A percentile compares a stretch with the other conserved stretches of the same genome.
Conservation (phyloP, 2,888 invertebrate species). For the Notodonta dromedarius region DNA sequence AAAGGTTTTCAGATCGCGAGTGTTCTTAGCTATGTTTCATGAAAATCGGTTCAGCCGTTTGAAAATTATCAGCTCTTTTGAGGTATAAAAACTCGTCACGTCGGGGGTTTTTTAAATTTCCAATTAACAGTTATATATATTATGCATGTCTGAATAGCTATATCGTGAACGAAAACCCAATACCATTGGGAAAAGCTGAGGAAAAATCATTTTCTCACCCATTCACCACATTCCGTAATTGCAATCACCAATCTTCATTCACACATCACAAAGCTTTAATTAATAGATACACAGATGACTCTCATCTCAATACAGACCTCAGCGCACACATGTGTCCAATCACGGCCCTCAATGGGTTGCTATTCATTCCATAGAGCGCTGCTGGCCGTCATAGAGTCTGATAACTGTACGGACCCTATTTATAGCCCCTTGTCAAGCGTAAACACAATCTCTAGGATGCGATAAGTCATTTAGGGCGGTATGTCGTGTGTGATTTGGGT, state of each 20-base stretch:
- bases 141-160: too few relatives aligned
- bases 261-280: not conserved
- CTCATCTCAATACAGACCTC: slow-evolving; percentile 6
- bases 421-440: slow-evolving; percentile 58
- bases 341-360: slow-evolving; percentile 15
- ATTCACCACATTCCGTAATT: too few relatives aligned
- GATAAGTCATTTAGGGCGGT: slow-evolving; percentile 52
- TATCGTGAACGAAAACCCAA: too few relatives aligned
- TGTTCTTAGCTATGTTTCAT: too few relatives aligned
- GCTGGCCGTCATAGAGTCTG: slow-evolving; percentile 20
- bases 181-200: too few relatives aligned
- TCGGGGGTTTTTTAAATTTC: too few relatives aligned
- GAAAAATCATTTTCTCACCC: too few relatives aligned
- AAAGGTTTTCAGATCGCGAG: too few relatives aligned
- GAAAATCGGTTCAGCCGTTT: too few relatives aligned
- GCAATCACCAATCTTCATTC: not conserved
- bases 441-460: slow-evolving; percentile 37
- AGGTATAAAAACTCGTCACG: too few relatives aligned
- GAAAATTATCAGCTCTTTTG: too few relatives aligned
- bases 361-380: slow-evolving; percentile 25
- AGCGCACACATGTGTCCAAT: slow-evolving; percentile 11
- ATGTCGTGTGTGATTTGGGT: slow-evolving; percentile 28
- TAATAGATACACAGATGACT: not conserved
- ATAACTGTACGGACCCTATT: slow-evolving; percentile 23
- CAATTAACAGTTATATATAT: too few relatives aligned